phyloP scores from a whole-genome alignment of 2,113 vertebrate species.

The Ammodytes marinus region DNA sequence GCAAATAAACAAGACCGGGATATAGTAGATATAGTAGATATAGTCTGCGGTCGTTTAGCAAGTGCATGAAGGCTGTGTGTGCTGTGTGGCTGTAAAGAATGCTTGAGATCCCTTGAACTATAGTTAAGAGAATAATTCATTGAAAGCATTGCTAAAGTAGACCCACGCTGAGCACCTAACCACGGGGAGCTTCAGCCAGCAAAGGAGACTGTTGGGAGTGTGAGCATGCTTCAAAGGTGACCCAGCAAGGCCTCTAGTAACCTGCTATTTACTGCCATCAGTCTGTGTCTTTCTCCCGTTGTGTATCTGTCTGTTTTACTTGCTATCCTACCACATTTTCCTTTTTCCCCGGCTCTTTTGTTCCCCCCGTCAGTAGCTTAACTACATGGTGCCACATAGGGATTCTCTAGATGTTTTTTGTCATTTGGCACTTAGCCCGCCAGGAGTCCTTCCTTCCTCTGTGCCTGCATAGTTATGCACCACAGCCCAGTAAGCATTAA shows the following conservation, averaged over 20 bases:
- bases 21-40: background rate
- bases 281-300: conserved; percentile 12
- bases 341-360: conserved; percentile 15
- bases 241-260: conserved; percentile 47
- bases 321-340: background rate
- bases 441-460: conserved; percentile 7
- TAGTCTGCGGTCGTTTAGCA: conserved; percentile 22
- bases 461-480: conserved; percentile 1
- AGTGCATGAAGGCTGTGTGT: background rate
- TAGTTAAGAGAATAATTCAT: conserved; percentile 29
- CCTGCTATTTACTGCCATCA: conserved; percentile 18
- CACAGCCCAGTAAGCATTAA: conserved; percentile 36
- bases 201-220: conserved; percentile 44
- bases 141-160: conserved; percentile 36
- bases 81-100: background rate
- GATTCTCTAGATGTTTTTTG: background rate
- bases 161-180: conserved; percentile 31
- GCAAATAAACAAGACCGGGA: conserved; percentile 28
- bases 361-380: conserved; percentile 34
- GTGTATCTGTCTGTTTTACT: conserved; percentile 21
- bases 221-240: conserved; percentile 52
- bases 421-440: conserved; percentile 14
- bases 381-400: conserved; percentile 6
- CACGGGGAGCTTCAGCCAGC: conserved; percentile 26
- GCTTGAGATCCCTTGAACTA: conserved; percentile 32